These are phyloP conservation scores for Pangasius sanitwongsei DNA, from an alignment of 2,797 vertebrate species.

Conservation along the genomic window DNA sequence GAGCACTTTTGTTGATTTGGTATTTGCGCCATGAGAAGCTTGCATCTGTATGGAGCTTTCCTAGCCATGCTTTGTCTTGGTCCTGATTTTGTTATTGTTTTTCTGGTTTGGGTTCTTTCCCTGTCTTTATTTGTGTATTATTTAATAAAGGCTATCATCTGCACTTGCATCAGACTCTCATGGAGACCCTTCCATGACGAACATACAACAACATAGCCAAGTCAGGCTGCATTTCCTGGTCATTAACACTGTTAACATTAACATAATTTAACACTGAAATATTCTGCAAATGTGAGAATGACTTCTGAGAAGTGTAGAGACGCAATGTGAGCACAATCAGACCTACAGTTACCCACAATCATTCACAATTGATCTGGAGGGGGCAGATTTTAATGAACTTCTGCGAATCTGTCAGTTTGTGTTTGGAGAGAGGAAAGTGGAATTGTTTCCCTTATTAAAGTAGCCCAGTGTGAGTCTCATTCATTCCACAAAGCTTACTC, in stretches of 20 bases:
- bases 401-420: not conserved
- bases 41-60: not conserved
- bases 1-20: not conserved
- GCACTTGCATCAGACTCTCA: no score
- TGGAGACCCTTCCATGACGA: not conserved
- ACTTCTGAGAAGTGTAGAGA: not conserved
- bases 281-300: not conserved
- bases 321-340: not conserved
- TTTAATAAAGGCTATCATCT: no score
- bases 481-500: not conserved
- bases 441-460: not conserved
- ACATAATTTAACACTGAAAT: not conserved
- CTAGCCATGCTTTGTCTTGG: not conserved
- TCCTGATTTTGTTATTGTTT: not conserved
- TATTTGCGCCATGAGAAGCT: not conserved
- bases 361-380: not conserved
- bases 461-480: not conserved
- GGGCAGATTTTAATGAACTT: not conserved
- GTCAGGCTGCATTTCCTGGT: not conserved
- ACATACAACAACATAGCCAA: not conserved
- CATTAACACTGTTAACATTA: not conserved
- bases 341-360: not conserved
- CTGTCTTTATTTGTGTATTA: not conserved
- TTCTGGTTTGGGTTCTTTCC: not conserved
- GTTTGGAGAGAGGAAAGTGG: not conserved